Evolutionary conservation across 2,888 invertebrate genomes (phyloP), one percentile per base, ranked within the genome.

Genomic region (Yponomeuta evonymella): DNA sequence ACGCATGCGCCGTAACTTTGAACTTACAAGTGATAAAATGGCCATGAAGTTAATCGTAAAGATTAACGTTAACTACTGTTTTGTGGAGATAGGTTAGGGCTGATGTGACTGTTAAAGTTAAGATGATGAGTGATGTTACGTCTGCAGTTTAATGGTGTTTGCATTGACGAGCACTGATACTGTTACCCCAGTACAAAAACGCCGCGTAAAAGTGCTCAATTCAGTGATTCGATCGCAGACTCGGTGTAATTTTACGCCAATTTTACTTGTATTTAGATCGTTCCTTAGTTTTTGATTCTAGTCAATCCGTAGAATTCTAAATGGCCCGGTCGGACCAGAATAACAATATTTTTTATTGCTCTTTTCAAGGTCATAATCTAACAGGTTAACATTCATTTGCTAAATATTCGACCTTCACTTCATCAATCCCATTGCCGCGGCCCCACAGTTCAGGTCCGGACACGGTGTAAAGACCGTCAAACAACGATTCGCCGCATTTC

Each of bases 11-110:
- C 73, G 79, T 85, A 87, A 85, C 89, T 89, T 87, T 91, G 90
- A 92, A 91, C 91, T 91, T 90, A 88, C 33, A 30, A 76, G 77
- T 78, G 83, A 87, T 90, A 89, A 92, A 90, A 88, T 77, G 71
- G 78, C 80, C 85, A 86, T 90, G 85, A 90, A 91, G 89, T 87
- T 85, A 84, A 87, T 84, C 84, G 85, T 89, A 85, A 89, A 90
- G 89, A 90, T 89, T 87, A 84, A 82, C 77, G 43, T 36, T 71
- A 71, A 70, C 65, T n/a, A 72, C 30, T 67, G 64, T 72, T 74
- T 74, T 75, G 76, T 79, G 81, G 79, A 84, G 87, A 81, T 86
- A 87, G 87, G 87, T 88, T 87, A 84, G 83, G 23, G 4, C 10
- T 67, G 15, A 67, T 3, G 33, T n/a, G 30, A 48, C 48, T 48